phyloP scores from a whole-genome alignment of 2,888 invertebrate species.

The Tiliacea aurago region DNA sequence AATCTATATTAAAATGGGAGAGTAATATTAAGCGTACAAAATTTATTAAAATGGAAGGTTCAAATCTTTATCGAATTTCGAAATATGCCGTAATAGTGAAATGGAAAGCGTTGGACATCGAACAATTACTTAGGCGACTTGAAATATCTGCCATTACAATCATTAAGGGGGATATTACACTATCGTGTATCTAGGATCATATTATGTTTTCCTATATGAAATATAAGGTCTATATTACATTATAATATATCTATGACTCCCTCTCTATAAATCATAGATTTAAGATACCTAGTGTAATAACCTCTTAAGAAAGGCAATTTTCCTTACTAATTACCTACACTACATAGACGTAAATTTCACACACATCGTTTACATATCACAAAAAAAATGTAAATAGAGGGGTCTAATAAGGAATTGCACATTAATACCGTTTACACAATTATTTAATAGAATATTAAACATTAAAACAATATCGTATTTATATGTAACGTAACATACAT shows the following conservation, averaged over 20 bases:
- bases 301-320: background rate
- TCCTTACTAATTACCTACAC: conserved; percentile 2
- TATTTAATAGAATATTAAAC: conserved; percentile 11
- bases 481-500: background rate
- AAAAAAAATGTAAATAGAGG: conserved; percentile 16
- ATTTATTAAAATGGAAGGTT: conserved; percentile 22
- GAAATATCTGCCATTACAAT: background rate
- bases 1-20: conserved; percentile 17
- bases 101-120: conserved; percentile 1
- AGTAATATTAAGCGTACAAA: conserved; percentile 10
- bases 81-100: background rate
- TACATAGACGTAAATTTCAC: background rate
- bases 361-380: background rate
- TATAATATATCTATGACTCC: background rate
- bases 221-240: background rate
- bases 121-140: conserved; percentile 6
- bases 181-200: background rate
- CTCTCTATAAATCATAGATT: background rate
- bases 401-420: background rate
- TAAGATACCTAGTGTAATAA: background rate
- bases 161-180: background rate
- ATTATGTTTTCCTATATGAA: background rate
- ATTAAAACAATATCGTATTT: background rate
- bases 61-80: background rate
- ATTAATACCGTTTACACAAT: conserved; percentile 10